A percentile compares a stretch with the other conserved stretches of the same genome.
Evolutionary conservation across 2,888 invertebrate species (phyloP).

Genomic region (Idaea aversata): DNA sequence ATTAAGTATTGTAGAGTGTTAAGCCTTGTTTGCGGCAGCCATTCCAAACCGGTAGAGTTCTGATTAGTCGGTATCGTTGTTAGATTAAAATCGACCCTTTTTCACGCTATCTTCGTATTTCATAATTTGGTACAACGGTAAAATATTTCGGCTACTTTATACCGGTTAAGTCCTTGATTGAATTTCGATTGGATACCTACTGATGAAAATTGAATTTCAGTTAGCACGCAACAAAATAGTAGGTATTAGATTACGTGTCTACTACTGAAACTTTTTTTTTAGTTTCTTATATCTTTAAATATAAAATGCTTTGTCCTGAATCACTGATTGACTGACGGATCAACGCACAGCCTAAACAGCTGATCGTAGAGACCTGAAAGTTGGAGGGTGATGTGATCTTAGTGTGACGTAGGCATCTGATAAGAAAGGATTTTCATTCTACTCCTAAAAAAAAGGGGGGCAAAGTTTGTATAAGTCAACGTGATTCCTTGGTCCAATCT

Average conservation of each 20-base stretch:
- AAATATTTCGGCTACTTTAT: background rate
- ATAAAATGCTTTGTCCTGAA: too few species aligned
- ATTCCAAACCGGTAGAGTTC: slow-evolving; percentile 41
- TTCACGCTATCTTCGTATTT: background rate
- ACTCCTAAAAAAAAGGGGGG: too few species aligned
- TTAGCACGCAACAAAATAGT: background rate
- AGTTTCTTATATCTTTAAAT: background rate
- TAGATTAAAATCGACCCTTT: background rate
- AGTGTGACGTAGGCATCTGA: too few species aligned
- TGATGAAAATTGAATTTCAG: background rate
- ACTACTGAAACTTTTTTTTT: background rate
- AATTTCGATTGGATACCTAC: background rate
- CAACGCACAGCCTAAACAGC: too few species aligned
- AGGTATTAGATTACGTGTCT: background rate
- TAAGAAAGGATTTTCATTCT: too few species aligned
- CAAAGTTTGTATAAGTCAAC: too few species aligned
- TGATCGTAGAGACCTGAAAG: too few species aligned
- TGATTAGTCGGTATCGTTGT: slow-evolving; percentile 49
- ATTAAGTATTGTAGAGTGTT: slow-evolving; percentile 22
- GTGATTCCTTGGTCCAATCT: too few species aligned
- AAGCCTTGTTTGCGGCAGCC: slow-evolving; percentile 42
- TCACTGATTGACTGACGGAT: too few species aligned
- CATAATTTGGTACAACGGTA: background rate
- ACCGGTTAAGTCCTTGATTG: background rate
- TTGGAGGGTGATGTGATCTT: too few species aligned